A percentile compares a stretch with the other conserved stretches of the same genome.
Conservation (phyloP, 2,113 vertebrate genomes). For the Vireo altiloquus region DNA sequence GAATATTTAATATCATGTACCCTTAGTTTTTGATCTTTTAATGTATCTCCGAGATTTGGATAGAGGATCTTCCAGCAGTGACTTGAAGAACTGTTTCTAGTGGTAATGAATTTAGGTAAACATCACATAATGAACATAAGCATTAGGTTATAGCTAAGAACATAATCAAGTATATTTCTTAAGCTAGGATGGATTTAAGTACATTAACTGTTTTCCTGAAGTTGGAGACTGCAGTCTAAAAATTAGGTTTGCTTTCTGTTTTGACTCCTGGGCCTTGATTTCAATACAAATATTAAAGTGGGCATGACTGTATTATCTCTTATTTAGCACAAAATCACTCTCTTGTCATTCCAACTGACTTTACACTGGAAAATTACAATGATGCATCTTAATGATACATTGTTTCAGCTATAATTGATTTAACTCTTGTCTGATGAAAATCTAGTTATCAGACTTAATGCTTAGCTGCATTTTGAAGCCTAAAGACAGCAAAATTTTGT, state of each 20-base stretch:
- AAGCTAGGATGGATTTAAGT: background rate
- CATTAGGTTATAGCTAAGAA: background rate
- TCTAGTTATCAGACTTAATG: background rate
- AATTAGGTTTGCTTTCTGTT: background rate
- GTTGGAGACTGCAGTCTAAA: background rate
- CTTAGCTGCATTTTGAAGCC: background rate
- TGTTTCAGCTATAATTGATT: slow-evolving; percentile 38
- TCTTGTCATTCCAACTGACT: slow-evolving; percentile 28
- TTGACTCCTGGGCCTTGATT: slow-evolving; percentile 34
- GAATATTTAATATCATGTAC: background rate
- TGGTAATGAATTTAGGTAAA: background rate
- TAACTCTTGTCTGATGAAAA: background rate
- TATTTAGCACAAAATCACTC: slow-evolving; percentile 28
- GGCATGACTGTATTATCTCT: background rate
- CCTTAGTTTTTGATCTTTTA: background rate
- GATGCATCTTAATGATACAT: background rate
- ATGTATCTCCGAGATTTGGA: background rate
- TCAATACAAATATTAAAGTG: slow-evolving; percentile 40
- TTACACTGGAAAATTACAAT: slow-evolving; percentile 15
- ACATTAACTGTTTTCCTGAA: background rate
- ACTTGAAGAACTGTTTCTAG: background rate
- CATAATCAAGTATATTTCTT: background rate
- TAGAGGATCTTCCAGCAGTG: background rate
- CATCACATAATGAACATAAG: background rate
- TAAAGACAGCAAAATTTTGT: background rate